Evolutionary conservation across 2,888 invertebrate genomes (phyloP), one percentile per base, ranked within the genome.

Genomic region (Nemotelus pantherinus): DNA sequence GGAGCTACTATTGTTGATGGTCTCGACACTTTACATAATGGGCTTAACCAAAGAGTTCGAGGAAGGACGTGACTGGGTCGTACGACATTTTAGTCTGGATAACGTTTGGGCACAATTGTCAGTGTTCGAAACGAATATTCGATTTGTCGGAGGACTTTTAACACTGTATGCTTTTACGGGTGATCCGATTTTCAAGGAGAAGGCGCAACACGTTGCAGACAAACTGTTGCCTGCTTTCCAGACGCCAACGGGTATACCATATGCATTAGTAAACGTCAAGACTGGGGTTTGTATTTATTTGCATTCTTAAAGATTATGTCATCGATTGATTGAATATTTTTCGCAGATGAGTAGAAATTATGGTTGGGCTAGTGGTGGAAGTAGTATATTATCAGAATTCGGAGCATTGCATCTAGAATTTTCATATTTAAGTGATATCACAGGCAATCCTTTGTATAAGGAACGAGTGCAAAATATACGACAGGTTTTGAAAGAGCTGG

Each of bases 71-170:
- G 95, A 98, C 83, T 99, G 98, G 98, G 92, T 99, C 75, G 94
- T 93, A 5, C 91, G 94, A 75, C 92, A 95, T 84, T 90, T 98
- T 80, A 92, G 94, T 84, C 90, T 98, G 81, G 90, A 90, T 81
- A 90, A 92, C 84, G 89, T 93, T 83, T 92, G 93, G 82, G 91
- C 95, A 2, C 98, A 99, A 83, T 89, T 99, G 79, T 99, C 99
- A 1, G 97, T 99, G 58, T 99, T 99, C 89, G 99, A 99, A 88
- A 97, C 95, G 70, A 99, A 98, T 85, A 99, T 99, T 84, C 93
- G 99, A 39, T 99, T 98, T 88, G 92, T 99, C 81, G 99, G 99
- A 72, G 99, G 99, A 44, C 89, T 99, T 80, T 89, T 99, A 80
- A 92, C 99, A 1, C 93, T 95, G 83, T 99, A 94, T 88, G 95